phyloP scores from a whole-genome alignment of 2,797 vertebrate species.

The Synanceia verrucosa region DNA sequence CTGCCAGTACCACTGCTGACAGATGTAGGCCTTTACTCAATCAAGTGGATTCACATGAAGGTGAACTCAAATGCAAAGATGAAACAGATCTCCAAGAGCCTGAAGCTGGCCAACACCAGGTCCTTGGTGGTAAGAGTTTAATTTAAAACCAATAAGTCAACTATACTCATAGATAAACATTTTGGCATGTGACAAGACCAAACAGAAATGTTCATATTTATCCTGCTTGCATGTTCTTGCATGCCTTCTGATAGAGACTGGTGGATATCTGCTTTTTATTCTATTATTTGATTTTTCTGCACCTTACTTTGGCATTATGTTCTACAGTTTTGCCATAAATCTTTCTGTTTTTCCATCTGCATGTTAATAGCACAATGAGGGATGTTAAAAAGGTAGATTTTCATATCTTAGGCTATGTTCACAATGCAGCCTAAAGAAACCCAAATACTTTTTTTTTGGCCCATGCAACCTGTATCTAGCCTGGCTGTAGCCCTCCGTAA shows the following conservation, averaged over 20 bases:
- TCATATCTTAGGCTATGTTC: too few species aligned
- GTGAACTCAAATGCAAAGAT: constrained; percentile 21
- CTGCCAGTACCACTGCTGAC: not conserved
- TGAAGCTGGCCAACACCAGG: constrained; percentile 54
- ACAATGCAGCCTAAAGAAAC: too few species aligned
- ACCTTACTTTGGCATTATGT: not conserved
- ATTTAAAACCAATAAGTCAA: constrained; percentile 13
- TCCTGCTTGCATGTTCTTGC: constrained; percentile 46
- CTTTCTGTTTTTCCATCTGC: too few species aligned
- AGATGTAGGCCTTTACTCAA: constrained; percentile 24
- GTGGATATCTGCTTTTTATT: constrained; percentile 14
- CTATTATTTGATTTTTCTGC: not conserved
- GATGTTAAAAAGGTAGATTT: too few species aligned
- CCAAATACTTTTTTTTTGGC: too few species aligned
- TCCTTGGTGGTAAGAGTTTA: constrained; percentile 78
- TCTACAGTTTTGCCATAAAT: not conserved
- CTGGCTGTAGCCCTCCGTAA: too few species aligned
- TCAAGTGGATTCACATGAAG: constrained; percentile 40
- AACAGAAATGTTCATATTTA: not conserved
- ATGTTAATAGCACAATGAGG: too few species aligned
- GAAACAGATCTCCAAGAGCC: constrained; percentile 31
- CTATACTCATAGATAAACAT: not conserved
- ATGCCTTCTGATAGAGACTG: constrained; percentile 46
- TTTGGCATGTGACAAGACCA: not conserved
- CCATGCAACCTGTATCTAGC: too few species aligned